Evolutionary conservation across 2,888 invertebrate species (phyloP).

Genomic region (Acleris literana): DNA sequence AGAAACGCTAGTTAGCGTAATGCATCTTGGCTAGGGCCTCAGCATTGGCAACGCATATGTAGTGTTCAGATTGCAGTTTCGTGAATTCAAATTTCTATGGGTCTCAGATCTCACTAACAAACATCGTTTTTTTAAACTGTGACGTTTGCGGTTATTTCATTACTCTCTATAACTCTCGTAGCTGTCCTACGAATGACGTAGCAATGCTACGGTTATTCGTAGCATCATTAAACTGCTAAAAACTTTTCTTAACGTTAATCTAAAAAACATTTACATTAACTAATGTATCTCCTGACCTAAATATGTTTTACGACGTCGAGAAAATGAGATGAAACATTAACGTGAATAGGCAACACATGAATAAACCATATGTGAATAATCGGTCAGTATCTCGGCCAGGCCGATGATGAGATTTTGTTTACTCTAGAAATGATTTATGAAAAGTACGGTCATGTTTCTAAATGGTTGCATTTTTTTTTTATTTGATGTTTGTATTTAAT

Average conservation of each 20-base stretch:
- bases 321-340: constrained; percentile 62
- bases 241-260: not conserved
- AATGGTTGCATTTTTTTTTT: not conserved
- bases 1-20: too few species aligned
- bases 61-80: too few species aligned
- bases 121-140: too few species aligned
- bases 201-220: constrained; percentile 5
- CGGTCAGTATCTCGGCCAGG: constrained; percentile 53
- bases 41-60: too few species aligned
- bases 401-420: constrained; percentile 56
- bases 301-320: constrained; percentile 47
- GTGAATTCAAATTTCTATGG: too few species aligned
- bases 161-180: constrained; percentile 3
- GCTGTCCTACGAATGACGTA: constrained; percentile 8
- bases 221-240: not conserved
- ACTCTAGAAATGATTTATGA: not conserved
- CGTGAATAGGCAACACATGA: constrained; percentile 67
- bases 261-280: constrained; percentile 4
- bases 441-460: constrained; percentile 44
- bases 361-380: constrained; percentile 76
- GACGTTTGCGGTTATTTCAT: not conserved
- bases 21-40: too few species aligned
- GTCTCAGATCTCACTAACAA: too few species aligned
- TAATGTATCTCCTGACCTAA: constrained; percentile 22
- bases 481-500: not conserved